Evolutionary conservation across 1,140 invertebrate genomes (phyloP).

Genomic region (Drosophila jambulina): DNA sequence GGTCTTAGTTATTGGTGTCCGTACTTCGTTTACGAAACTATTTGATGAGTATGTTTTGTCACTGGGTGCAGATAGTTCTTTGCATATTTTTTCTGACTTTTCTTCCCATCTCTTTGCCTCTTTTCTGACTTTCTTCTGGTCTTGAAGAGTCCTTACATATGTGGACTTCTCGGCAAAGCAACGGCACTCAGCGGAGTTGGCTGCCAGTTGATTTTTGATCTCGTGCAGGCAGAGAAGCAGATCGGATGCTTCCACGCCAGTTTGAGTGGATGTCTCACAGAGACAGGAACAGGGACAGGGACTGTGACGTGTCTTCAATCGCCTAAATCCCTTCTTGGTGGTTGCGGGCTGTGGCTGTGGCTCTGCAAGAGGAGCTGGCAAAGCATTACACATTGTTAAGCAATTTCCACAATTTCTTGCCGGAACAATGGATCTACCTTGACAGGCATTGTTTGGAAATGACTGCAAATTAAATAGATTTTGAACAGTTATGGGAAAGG

Average conservation of each 20-base stretch:
- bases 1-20: not conserved
- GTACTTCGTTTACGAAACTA: not conserved
- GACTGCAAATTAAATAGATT: conserved; percentile 2
- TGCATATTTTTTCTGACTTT: not conserved
- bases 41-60: not conserved
- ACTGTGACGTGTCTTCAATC: not conserved
- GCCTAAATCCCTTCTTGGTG: not conserved
- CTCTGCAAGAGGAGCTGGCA: not conserved
- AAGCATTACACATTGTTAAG: conserved; percentile 3
- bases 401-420: not conserved
- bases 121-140: not conserved
- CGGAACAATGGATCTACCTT: not conserved
- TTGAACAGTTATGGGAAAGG: conserved; percentile 22
- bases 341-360: too few relatives aligned
- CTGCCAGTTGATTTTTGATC: conserved; percentile 15
- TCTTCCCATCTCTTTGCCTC: not conserved
- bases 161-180: conserved; percentile 34
- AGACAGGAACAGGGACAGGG: not conserved
- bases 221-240: conserved; percentile 22
- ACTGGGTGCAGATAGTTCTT: not conserved
- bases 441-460: not conserved
- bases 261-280: conserved; percentile 38
- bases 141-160: not conserved
- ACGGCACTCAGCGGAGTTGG: not conserved
- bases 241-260: not conserved